A percentile compares a stretch with the other conserved stretches of the same genome.
These are phyloP conservation scores for Drosophila helvetica DNA, from an alignment of 2,888 invertebrate genomes.

Conservation along the genomic window DNA sequence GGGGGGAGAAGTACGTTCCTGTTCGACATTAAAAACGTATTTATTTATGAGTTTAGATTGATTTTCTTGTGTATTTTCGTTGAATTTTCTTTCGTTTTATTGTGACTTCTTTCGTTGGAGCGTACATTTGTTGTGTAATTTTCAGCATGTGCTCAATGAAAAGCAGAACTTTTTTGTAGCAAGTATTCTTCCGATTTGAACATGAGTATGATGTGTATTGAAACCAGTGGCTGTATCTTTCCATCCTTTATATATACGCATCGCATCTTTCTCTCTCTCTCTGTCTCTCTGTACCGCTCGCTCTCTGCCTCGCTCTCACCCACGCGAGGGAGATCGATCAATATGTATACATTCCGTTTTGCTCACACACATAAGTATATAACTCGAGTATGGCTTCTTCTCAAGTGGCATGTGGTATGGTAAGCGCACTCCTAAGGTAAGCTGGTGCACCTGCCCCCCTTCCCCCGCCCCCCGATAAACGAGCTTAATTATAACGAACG, in stretches of 20 bases:
- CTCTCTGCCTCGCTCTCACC: constrained; percentile 24
- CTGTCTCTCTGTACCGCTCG: constrained; percentile 5
- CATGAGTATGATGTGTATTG: constrained; percentile 42
- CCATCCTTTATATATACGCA: constrained; percentile 48
- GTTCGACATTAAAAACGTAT: constrained; percentile 18
- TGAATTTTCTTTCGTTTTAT: constrained; percentile 19
- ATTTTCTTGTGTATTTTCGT: constrained; percentile 50
- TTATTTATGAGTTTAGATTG: constrained; percentile 45
- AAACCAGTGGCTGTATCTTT: constrained; percentile 58
- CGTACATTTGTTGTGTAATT: constrained; percentile 64
- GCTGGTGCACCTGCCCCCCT: constrained; percentile 75
- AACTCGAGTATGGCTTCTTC: constrained; percentile 66
- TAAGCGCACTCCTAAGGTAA: constrained; percentile 73
- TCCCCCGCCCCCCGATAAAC: constrained; percentile 33
- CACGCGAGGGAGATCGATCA: constrained; percentile 24
- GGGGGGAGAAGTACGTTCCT: constrained; percentile 21
- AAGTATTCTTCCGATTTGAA: constrained; percentile 50
- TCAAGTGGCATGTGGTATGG: constrained; percentile 73
- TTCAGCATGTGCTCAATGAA: constrained; percentile 76
- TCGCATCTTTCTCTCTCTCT: constrained; percentile 32
- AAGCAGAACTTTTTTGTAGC: constrained; percentile 67
- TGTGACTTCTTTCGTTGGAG: constrained; percentile 50
- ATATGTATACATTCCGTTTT: constrained; percentile 36
- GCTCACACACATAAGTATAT: constrained; percentile 36
- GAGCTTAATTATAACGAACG: constrained; percentile 36